Evolutionary conservation across 2,113 vertebrate genomes (phyloP), one percentile per base, ranked within the genome.

Genomic region (Sinocyclocheilus anophthalmus): DNA sequence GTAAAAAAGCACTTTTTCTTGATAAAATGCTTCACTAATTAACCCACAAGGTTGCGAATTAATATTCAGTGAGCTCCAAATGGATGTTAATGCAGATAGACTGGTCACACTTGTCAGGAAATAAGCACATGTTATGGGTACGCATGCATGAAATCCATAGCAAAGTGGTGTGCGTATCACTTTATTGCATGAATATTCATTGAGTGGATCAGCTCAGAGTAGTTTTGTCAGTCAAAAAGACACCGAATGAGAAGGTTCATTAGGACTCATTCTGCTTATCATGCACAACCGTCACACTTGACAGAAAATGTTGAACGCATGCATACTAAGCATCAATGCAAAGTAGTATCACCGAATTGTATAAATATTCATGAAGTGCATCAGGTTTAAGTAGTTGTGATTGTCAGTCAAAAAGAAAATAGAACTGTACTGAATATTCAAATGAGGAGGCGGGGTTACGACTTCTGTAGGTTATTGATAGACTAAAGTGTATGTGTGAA

Each of bases 311-410:
- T 57, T 81, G 50, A 45, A 37, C n/a, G 10, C 13, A 77, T 87
- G 73, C 81, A 70, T 83, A 77, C 53, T 78, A 26, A 77, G 67
- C 75, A 30, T 8, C 30, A 50, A 45, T 53, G 33, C 33, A 70
- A 42, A 77, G 24, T 45, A 65, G 39, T 57, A 79, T 73, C 12
- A 20, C 39, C 22, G 20, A 24, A 22, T 22, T 88, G 67, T 69
- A 65, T 81, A 77, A 82, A 82, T 79, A 65, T 82, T 80, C 39
- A 84, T 75, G 13, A 76, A 63, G 53, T 80, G 82, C 63, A 39
- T 24, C 73, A 59, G 24, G 2, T 70, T n/a, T 61, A 2, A 42
- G 48, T n/a, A 14, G 7, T 7, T 84, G 45, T 77, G 53, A 45
- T 84, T 57, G 73, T 81, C 18, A 16, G 11, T 87, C n/a, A 33